Conservation (phyloP, 2,113 vertebrate species). For the Hyperopisus bebe region DNA sequence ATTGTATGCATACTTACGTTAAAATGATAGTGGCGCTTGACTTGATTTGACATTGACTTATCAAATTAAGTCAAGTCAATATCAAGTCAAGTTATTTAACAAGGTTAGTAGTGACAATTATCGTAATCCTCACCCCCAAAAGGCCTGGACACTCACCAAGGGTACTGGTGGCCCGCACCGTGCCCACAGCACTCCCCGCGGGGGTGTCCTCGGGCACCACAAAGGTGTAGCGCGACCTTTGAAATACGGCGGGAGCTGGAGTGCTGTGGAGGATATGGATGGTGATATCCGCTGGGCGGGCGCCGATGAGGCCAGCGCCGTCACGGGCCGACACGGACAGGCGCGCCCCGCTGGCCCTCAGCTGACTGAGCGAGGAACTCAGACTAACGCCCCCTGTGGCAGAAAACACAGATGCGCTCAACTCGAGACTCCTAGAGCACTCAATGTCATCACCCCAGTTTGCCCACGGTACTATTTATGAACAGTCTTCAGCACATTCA, state of each 20-base stretch:
- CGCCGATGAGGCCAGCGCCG: slow-evolving; percentile 63
- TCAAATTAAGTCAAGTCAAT: no score
- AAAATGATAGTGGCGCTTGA: background rate
- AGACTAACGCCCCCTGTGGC: slow-evolving; percentile 72
- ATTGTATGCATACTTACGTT: background rate
- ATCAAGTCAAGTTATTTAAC: background rate
- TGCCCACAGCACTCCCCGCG: slow-evolving; percentile 65
- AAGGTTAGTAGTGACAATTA: background rate
- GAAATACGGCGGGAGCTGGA: slow-evolving; percentile 70
- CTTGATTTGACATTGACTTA: background rate
- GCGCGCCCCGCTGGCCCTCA: slow-evolving; percentile 55
- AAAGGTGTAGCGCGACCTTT: slow-evolving; percentile 71
- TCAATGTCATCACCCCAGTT: background rate
- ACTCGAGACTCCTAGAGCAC: background rate
- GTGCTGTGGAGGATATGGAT: slow-evolving; percentile 65
- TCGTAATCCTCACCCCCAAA: background rate
- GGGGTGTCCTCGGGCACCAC: slow-evolving; percentile 68
- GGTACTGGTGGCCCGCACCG: slow-evolving; percentile 63
- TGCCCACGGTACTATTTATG: background rate
- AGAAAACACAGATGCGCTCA: background rate
- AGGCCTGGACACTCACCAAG: slow-evolving; percentile 58
- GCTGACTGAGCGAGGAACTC: slow-evolving; percentile 62
- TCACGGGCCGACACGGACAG: slow-evolving; percentile 70
- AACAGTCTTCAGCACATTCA: background rate
- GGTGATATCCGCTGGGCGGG: slow-evolving; percentile 65